These are phyloP conservation scores for Saimiri boliviensis DNA, from an alignment of 2,113 vertebrate genomes.

Conservation along the genomic window DNA sequence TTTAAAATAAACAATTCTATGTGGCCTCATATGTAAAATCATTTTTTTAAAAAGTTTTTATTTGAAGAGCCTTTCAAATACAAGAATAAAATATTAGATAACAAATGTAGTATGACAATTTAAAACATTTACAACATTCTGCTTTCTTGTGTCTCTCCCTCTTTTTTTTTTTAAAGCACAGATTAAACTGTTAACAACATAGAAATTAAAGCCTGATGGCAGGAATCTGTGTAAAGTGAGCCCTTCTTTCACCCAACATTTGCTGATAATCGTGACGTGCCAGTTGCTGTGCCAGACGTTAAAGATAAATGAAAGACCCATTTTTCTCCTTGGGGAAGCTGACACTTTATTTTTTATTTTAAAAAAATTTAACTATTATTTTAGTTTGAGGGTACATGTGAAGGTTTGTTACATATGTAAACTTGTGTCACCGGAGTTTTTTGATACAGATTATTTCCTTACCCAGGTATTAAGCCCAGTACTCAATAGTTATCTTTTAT, in stretches of 20 bases:
- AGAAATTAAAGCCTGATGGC: not conserved
- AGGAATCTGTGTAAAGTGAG: not conserved
- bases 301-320: not conserved
- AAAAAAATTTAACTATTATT: too few relatives aligned
- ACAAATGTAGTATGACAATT: not conserved
- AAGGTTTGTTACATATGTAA: too few relatives aligned
- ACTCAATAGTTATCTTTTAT: too few relatives aligned
- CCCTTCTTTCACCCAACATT: not conserved
- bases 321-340: not conserved
- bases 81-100: not conserved
- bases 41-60: not conserved
- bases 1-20: constrained; percentile 1
- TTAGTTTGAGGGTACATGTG: too few relatives aligned
- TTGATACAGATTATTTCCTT: too few relatives aligned
- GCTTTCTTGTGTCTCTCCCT: not conserved
- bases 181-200: not conserved
- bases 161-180: not conserved
- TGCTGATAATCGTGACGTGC: not conserved
- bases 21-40: not conserved
- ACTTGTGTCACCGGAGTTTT: too few relatives aligned
- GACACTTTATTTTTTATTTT: too few relatives aligned
- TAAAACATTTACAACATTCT: not conserved
- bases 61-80: constrained; percentile 28
- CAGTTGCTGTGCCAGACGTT: not conserved
- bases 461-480: too few relatives aligned